Evolutionary conservation across 2,888 invertebrate genomes (phyloP), one percentile per base, ranked within the genome.

Genomic region (Agriopis leucophaearia): DNA sequence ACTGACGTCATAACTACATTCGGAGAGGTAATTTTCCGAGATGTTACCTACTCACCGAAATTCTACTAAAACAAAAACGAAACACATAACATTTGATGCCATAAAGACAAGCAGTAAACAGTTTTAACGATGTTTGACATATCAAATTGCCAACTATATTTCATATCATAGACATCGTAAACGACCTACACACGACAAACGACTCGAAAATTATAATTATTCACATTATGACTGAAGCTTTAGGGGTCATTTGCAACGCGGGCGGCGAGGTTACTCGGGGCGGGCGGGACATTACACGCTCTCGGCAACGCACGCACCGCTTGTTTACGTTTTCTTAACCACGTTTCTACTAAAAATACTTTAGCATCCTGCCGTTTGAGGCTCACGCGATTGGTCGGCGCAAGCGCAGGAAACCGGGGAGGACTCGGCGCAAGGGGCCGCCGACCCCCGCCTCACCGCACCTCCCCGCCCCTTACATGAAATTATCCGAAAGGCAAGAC

Each of bases 241-340:
- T 75, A 77, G 73, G 80, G 79, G 77, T 78, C 79, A 75, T 66
- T 75, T 64, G 64, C 69, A 64, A 72, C 78, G 75, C 78, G 79
- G 75, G 73, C 78, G 78, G 79, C 74, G 81, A 77, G 84, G 81
- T 80, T 76, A 76, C 74, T 75, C 73, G 72, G 79, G 81, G 79
- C 78, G 79, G 79, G 79, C 77, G 80, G 82, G 79, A 67, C 67
- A 64, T 68, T 68, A 84, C 81, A 83, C 80, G 80, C 82, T 83
- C 82, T 83, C 79, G 77, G 78, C 80, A 83, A 80, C 78, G 82
- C 83, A 84, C 85, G 80, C 83, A 84, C 79, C 81, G 86, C 88
- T 88, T 93, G 93, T 94, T 94, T 93, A 93, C 92, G 90, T 91
- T 92, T 91, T 90, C 87, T 83, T 89, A 86, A 90, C 90, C 92